Evolutionary conservation across 2,797 vertebrate genomes (phyloP), one percentile per base, ranked within the genome.

Genomic region (Kryptolebias ocellatus): DNA sequence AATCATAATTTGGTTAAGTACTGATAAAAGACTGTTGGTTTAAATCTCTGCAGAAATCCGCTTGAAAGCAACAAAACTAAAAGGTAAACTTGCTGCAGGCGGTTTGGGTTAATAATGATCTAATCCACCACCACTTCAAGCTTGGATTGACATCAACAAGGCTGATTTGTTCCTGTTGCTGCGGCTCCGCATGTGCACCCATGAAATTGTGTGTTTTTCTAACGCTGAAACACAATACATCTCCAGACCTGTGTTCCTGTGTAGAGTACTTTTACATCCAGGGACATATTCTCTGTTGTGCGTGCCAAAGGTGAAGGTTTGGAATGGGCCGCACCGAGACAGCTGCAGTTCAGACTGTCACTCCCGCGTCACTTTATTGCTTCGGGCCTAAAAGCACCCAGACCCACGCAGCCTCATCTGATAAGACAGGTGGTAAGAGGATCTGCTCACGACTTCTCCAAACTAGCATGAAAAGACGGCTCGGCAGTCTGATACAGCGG

Each of bases 311-410:
- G 76, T 60, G 73, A 69, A 64, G 76, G 65, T 64, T 85, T 87
- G 88, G 82, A 90, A 87, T 71, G 81, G 71, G 79, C 79, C 67
- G 8, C 44, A 55, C 53, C 0, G 54, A 90, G 87, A 92, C 90
- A 93, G 90, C 91, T 94, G 90, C 90, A 83, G 91, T 91, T 90
- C 92, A 87, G 91, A 91, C 91, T 84, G 87, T 88, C 90, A 76
- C 76, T 84, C 84, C 83, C 74, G 47, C 37, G 54, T 87, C 83
- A 81, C 72, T 78, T 68, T 80, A 86, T 85, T 67, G 80, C 90
- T 84, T 68, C 44, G 11, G 85, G 90, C 83, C 84, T 59, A 70
- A 79, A 86, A 87, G 76, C 67, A 79, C 64, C 71, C 72, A 73
- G 77, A 86, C 84, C 85, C 84, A 81, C 78, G 87, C 65, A 78